Base-by-base conservation (phyloP, 2,113 vertebrate genomes). In the Poecile atricapillus region DNA sequence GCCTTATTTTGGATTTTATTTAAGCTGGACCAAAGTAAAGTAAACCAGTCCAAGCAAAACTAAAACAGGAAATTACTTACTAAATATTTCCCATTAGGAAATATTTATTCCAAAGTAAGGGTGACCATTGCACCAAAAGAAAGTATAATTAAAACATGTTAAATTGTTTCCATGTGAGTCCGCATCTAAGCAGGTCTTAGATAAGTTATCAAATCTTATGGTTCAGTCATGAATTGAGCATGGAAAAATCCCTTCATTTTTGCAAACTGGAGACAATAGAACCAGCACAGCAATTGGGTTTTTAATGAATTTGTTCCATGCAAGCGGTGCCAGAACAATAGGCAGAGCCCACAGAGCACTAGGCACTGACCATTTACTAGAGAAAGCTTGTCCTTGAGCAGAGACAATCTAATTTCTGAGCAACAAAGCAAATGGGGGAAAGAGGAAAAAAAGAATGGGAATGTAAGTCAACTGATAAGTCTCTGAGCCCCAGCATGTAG, bases 41-140 rank as follows among this genome's bases (percentile, higher is more conserved):
- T 37, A 89, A 86, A 75, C 13, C 7, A 56, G 30, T 16, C 41
- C 63, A 89, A 78, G 16, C 9, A 91, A 89, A 93, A 87, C 19
- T 50, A 81, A 89, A 84, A 4, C 43, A 91, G 80, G 55, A 96
- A 90, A 83, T 70, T 31, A 27, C 46, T 83, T 69, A 52, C 37
- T 62, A 86, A 64, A 31, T 73, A 53, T 92, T 80, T 69, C 31
- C 19, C 31, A 65, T 56, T 60, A 69, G n/a, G 46, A 69, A 95
- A 81, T 74, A 70, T 46, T 95, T 81, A 70, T 86, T 92, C 19
- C 39, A 52, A 93, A 89, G 17, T 35, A 82, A 84, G 35, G 10
- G 52, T 56, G 24, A 46, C 9, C 0, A 1, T 33, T 35, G 5
- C 30, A 50, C 33, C 17, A 6, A n/a, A 84, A 87, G 31, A 55